phyloP scores from a whole-genome alignment of 2,888 invertebrate species.

The Cryptops parisi region DNA sequence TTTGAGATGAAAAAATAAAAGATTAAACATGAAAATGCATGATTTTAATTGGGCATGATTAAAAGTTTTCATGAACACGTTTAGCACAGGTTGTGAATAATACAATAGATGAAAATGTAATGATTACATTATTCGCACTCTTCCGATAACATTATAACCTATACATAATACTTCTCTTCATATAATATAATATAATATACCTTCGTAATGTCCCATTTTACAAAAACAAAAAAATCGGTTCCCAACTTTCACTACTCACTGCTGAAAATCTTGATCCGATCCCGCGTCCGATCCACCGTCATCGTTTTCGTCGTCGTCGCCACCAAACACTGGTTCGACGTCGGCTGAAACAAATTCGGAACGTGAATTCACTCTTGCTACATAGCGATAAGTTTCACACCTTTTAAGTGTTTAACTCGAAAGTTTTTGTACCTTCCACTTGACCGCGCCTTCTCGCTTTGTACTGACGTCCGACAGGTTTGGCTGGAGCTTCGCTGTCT shows the following conservation, averaged over 20 bases:
- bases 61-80: no score
- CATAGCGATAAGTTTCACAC: background rate
- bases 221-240: no score
- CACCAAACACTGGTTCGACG: conserved; percentile 9
- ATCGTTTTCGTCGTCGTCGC: conserved; percentile 17
- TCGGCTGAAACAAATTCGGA: conserved; percentile 3
- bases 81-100: no score
- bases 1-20: no score
- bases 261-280: conserved; percentile 13
- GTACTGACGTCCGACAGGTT: conserved; percentile 22
- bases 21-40: no score
- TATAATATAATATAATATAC: no score
- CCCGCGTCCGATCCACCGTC: conserved; percentile 13
- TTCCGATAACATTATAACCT: no score
- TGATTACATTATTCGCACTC: no score
- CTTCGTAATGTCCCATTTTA: no score
- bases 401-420: conserved; percentile 17
- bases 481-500: conserved; percentile 48
- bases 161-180: no score
- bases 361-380: background rate
- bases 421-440: conserved; percentile 9
- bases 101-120: no score
- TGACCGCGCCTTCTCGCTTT: conserved; percentile 14
- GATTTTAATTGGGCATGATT: no score
- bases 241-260: background rate